Evolutionary conservation across 2,888 invertebrate genomes (phyloP).

Genomic region (Phyllotreta cruciferae): DNA sequence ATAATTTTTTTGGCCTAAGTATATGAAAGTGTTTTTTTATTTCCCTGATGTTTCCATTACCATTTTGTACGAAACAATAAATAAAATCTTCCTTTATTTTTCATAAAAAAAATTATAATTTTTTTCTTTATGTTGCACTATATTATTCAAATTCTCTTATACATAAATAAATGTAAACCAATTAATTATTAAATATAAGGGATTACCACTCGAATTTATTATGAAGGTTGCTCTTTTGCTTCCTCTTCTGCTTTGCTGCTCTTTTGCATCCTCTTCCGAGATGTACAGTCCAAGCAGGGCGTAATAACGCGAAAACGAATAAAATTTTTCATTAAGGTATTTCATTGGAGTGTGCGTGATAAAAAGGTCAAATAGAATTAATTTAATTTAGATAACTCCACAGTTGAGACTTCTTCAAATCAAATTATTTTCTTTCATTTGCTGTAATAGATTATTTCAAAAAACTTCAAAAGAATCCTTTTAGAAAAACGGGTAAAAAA

Average conservation of each 20-base stretch:
- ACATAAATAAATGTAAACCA: constrained; percentile 26
- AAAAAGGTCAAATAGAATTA: constrained; percentile 13
- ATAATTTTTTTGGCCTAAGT: no score
- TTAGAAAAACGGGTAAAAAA: neutral
- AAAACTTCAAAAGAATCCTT: constrained; percentile 3
- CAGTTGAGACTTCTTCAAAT: constrained; percentile 11
- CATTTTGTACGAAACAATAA: no score
- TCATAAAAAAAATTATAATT: neutral
- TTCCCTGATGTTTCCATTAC: no score
- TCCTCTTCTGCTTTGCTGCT: no score
- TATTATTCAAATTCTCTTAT: constrained; percentile 25
- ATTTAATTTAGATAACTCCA: constrained; percentile 16
- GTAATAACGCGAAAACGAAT: constrained; percentile 19
- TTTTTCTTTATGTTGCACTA: neutral
- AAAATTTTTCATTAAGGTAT: constrained; percentile 16
- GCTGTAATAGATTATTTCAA: neutral
- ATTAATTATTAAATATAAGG: constrained; percentile 24
- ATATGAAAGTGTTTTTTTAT: no score
- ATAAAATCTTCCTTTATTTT: no score
- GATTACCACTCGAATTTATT: constrained; percentile 12
- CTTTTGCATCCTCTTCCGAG: constrained; percentile 5
- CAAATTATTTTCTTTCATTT: constrained; percentile 6
- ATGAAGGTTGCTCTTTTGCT: constrained; percentile 22
- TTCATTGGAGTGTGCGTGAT: constrained; percentile 15
- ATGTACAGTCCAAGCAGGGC: constrained; percentile 8